These are phyloP conservation scores for Yponomeuta malinellus DNA, from an alignment of 2,888 invertebrate genomes.

Conservation along the genomic window DNA sequence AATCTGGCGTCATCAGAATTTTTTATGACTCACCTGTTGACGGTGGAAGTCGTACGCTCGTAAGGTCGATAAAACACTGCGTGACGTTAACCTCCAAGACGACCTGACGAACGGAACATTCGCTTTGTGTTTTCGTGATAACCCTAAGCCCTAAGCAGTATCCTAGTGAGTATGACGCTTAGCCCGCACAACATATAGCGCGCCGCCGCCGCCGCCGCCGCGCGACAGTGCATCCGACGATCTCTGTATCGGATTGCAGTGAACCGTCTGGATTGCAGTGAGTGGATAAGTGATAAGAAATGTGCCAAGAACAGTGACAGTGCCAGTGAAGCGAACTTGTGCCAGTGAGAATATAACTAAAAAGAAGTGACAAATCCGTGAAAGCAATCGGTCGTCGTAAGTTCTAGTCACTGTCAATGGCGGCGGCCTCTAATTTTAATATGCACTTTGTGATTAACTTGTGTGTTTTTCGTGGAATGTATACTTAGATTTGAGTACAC, in stretches of 20 bases:
- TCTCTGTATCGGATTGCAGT: conserved; percentile 67
- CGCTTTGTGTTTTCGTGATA: conserved; percentile 12
- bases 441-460: conserved; percentile 17
- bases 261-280: conserved; percentile 71
- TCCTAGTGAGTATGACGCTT: conserved; percentile 10
- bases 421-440: conserved; percentile 52
- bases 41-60: conserved; percentile 20
- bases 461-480: conserved; percentile 10
- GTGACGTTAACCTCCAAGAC: conserved; percentile 6
- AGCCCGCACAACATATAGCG: conserved; percentile 40
- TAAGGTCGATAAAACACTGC: conserved; percentile 13
- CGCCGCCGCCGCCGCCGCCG: conserved; percentile 55
- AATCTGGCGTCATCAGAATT: neutral
- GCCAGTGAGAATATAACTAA: conserved; percentile 20
- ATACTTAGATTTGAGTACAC: neutral
- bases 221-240: conserved; percentile 37
- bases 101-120: conserved; percentile 8
- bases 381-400: conserved; percentile 4
- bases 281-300: conserved; percentile 47
- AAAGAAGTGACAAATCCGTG: conserved; percentile 9
- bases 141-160: conserved; percentile 9
- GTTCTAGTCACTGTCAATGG: conserved; percentile 31
- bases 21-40: conserved; percentile 22
- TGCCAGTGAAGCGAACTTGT: conserved; percentile 34
- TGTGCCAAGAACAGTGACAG: conserved; percentile 63